These are phyloP conservation scores for Melopsittacus undulatus DNA, from an alignment of 2,797 vertebrate species.

Conservation along the genomic window DNA sequence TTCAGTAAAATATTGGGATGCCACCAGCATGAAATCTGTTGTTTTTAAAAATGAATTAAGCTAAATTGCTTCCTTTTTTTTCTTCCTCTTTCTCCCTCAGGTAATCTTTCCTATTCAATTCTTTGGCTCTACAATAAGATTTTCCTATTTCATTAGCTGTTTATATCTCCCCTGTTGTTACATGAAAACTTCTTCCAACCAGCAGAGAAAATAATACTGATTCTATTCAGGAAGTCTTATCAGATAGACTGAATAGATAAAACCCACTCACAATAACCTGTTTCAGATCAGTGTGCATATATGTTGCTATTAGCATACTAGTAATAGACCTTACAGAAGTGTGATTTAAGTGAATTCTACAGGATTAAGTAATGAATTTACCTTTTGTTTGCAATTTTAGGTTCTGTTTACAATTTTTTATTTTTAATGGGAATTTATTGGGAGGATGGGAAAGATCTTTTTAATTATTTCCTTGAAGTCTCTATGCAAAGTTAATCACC, in stretches of 20 bases:
- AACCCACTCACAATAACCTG: neutral
- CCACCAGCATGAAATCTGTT: conserved; percentile 13
- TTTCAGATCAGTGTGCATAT: neutral
- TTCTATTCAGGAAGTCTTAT: neutral
- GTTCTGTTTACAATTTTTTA: neutral
- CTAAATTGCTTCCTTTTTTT: conserved; percentile 17
- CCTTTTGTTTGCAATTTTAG: neutral
- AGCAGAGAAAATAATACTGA: neutral
- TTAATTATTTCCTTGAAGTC: neutral
- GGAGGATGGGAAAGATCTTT: neutral
- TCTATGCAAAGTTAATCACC: neutral
- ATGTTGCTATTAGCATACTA: neutral
- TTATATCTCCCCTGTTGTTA: neutral
- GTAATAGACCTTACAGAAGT: neutral
- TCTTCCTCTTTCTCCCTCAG: neutral
- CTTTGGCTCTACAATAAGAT: conserved; percentile 4
- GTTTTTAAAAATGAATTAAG: neutral
- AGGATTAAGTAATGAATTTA: neutral
- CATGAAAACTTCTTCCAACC: conserved; percentile 5
- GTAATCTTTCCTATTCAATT: neutral
- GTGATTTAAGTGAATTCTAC: neutral
- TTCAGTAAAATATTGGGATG: neutral
- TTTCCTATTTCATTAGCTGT: conserved; percentile 29
- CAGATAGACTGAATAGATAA: neutral
- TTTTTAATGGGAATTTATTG: neutral